Percentiles rank a stretch among this genome's conserved stretches.
phyloP scores from a whole-genome alignment of 53 echinoderm and acorn worm species.

The Glandiceps talaboti region DNA sequence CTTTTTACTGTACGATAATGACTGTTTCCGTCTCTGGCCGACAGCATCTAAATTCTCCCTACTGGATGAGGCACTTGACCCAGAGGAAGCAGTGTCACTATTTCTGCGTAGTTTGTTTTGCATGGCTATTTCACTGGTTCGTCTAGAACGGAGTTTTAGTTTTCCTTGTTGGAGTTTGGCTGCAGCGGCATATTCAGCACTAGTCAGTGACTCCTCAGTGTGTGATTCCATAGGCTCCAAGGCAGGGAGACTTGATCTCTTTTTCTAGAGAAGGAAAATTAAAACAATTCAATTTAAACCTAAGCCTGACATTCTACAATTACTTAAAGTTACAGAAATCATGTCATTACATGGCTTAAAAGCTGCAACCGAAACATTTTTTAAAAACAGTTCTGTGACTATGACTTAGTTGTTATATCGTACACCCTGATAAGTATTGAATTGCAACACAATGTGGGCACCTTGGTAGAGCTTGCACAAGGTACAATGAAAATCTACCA shows the following conservation, averaged over 20 bases:
- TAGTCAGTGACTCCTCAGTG: neutral
- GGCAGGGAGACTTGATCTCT: neutral
- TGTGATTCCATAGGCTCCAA: neutral
- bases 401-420: too few relatives aligned
- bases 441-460: too few relatives aligned
- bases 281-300: too few relatives aligned
- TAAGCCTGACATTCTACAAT: too few relatives aligned
- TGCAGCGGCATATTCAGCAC: neutral
- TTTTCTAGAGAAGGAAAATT: neutral
- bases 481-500: too few relatives aligned
- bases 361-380: too few relatives aligned
- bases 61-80: neutral
- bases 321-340: too few relatives aligned
- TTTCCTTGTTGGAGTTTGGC: neutral
- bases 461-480: too few relatives aligned
- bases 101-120: neutral
- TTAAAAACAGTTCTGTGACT: too few relatives aligned
- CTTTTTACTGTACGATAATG: slow-evolving; percentile 10
- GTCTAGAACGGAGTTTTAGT: neutral
- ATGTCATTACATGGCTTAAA: too few relatives aligned
- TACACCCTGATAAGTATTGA: too few relatives aligned
- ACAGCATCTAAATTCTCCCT: neutral
- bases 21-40: neutral
- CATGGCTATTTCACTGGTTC: neutral
- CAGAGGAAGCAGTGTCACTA: neutral